Evolutionary conservation across 1,140 invertebrate genomes (phyloP), one percentile per base, ranked within the genome.

Genomic region (Saccostrea echinata): DNA sequence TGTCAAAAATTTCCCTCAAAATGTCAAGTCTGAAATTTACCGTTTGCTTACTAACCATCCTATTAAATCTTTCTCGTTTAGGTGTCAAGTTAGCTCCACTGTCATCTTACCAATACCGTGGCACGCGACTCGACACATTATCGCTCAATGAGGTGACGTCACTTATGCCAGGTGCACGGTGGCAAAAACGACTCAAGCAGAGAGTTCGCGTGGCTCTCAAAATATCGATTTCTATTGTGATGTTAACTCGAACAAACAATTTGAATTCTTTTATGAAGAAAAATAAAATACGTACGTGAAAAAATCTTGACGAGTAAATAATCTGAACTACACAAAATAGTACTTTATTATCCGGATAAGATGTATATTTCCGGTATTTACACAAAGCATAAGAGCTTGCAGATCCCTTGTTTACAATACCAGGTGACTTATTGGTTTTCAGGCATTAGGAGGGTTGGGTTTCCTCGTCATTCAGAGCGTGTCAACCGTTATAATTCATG

Each of bases 41-140:
- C 27, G 27, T 30, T 76, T 30, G 68, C 68, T 76, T 76, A 76
- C 68, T 13, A 76, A 76, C 24, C 68, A 76, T 18, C 68, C 68
- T 76, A 76, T 76, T 76, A 76, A 76, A 76, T 76, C 68, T 27
- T 76, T 76, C 27, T 30, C 68, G 24, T 76, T 76, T 30, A 76
- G 33, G 68, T 76, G 68, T 76, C 68, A 76, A 27, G 27, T 30
- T 30, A 33, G 68, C 24, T 76, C 27, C 68, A 76, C 12, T 76
- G 68, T 76, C 68, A 33, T 27, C 64, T 33, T 76, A 76, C 68
- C 24, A 76, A 76, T 76, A 76, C 27, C 11, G 27, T 76, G 68
- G 68, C 68, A 76, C 68, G 68, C 68, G 68, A 76, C 68, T 76
- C 68, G 68, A 76, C 68, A 76, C 68, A 76, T 76, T 76, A 76